phyloP scores from a whole-genome alignment of 2,113 vertebrate species.

The Synodontis membranacea region DNA sequence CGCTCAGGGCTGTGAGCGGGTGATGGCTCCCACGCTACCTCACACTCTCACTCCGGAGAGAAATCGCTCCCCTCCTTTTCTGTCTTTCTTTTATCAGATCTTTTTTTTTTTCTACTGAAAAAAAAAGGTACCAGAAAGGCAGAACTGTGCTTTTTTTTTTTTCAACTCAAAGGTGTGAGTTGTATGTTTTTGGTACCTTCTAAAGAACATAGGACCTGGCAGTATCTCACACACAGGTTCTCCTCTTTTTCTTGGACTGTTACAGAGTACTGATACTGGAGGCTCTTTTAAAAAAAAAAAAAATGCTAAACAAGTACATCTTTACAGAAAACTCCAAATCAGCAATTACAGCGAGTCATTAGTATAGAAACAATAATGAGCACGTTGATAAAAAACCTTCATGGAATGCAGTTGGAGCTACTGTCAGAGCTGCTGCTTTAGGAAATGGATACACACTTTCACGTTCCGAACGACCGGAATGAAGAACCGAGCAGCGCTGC shows the following conservation, averaged over 20 bases:
- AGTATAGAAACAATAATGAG: neutral
- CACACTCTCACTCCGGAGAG: neutral
- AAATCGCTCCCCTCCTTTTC: conserved; percentile 10
- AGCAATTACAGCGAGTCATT: too few relatives aligned
- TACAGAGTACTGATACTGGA: too few relatives aligned
- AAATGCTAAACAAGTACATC: neutral
- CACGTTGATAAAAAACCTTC: neutral
- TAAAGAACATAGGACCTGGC: neutral
- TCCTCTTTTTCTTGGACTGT: too few relatives aligned
- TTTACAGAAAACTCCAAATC: neutral
- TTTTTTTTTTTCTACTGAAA: neutral
- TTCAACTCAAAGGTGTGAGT: neutral
- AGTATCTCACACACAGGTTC: neutral
- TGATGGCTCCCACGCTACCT: neutral
- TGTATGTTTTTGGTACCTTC: neutral
- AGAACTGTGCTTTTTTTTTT: neutral
- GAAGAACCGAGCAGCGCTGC: too few relatives aligned
- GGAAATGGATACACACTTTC: neutral
- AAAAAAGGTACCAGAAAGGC: neutral
- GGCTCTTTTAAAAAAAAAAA: too few relatives aligned
- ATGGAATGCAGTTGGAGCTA: neutral
- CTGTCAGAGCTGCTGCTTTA: neutral
- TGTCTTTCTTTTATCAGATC: neutral
- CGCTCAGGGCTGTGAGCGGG: neutral
- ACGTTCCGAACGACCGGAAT: too few relatives aligned